Percentiles rank a stretch among this genome's conserved stretches.
These are phyloP conservation scores for Melieria crassipennis DNA, from an alignment of 2,888 invertebrate genomes.

Conservation along the genomic window DNA sequence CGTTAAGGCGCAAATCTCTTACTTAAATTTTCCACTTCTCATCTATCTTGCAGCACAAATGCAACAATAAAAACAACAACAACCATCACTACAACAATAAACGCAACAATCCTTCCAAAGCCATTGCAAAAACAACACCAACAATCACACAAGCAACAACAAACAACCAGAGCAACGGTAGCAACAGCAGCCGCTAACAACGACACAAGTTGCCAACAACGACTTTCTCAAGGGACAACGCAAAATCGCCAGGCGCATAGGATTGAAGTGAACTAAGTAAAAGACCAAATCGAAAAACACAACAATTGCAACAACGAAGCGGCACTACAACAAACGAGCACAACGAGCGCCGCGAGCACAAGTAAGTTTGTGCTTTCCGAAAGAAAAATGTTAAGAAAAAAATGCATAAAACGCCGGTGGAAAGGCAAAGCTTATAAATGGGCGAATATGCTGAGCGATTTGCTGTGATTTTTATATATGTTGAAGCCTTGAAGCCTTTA, in stretches of 20 bases:
- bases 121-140: not conserved
- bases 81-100: constrained; percentile 13
- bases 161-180: constrained; percentile 17
- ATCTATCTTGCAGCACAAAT: constrained; percentile 14
- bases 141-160: constrained; percentile 8
- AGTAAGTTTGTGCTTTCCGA: not conserved
- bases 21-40: constrained; percentile 11
- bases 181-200: constrained; percentile 17
- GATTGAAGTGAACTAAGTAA: not conserved
- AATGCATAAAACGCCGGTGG: too few species aligned
- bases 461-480: too few species aligned
- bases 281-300: constrained; percentile 2
- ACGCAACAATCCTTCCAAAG: constrained; percentile 19
- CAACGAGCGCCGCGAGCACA: not conserved
- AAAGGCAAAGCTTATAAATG: too few species aligned
- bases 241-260: not conserved
- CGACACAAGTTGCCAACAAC: constrained; percentile 30
- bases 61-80: constrained; percentile 10
- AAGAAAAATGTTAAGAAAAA: too few species aligned
- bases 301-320: constrained; percentile 10
- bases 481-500: too few species aligned
- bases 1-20: constrained; percentile 11
- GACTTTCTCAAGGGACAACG: constrained; percentile 15
- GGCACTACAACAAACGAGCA: constrained; percentile 8
- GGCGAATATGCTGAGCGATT: too few species aligned